These are phyloP conservation scores for Papilio polytes DNA, from an alignment of 1,140 invertebrate genomes.

Conservation along the genomic window DNA sequence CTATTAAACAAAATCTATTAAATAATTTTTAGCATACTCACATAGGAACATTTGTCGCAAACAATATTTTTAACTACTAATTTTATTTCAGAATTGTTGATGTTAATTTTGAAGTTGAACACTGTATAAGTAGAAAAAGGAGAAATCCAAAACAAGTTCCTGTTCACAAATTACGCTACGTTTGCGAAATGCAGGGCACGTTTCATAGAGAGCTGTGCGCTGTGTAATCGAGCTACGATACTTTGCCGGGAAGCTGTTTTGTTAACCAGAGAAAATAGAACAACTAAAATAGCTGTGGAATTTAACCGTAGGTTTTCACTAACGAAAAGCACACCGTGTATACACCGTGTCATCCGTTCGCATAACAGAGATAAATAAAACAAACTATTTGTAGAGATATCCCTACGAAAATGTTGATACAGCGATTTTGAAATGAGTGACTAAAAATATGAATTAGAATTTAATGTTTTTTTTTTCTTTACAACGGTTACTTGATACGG, in stretches of 20 bases:
- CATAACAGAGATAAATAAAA: neutral
- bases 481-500: neutral
- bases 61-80: no score
- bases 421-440: neutral
- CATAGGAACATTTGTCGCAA: no score
- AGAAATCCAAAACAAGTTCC: conserved; percentile 1
- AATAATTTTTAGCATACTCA: no score
- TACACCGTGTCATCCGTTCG: neutral
- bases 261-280: neutral
- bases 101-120: neutral
- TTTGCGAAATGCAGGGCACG: conserved; percentile 21
- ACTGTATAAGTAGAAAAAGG: neutral
- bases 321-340: neutral
- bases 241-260: conserved; percentile 12
- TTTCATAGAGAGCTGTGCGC: neutral
- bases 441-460: neutral
- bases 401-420: no score
- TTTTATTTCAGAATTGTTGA: neutral
- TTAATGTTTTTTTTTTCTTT: neutral
- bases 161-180: conserved; percentile 21
- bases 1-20: no score
- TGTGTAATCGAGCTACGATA: conserved; percentile 14
- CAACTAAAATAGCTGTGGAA: neutral
- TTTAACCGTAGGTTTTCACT: neutral
- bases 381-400: no score